These are phyloP conservation scores for Scaptomyza cyrtandrae DNA, from an alignment of 2,888 invertebrate species.

Conservation along the genomic window DNA sequence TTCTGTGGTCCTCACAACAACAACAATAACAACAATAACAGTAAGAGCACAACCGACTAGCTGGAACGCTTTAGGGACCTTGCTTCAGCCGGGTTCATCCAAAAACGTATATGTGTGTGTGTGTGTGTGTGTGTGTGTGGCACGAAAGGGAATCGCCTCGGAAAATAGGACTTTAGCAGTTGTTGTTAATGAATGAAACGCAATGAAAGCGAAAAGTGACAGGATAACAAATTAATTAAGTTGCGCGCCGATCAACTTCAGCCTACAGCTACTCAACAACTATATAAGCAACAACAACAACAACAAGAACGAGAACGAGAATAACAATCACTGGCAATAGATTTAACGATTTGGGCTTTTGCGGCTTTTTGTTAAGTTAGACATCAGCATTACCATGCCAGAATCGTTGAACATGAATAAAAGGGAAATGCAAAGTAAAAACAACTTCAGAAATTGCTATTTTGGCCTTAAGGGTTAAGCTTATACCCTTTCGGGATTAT, in stretches of 20 bases:
- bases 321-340: conserved; percentile 15
- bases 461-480: not conserved
- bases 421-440: not conserved
- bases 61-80: not conserved
- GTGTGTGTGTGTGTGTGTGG: not conserved
- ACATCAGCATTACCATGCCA: conserved; percentile 10
- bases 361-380: not conserved
- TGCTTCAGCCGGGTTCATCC: not conserved
- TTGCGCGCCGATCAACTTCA: conserved; percentile 58
- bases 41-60: too few species aligned
- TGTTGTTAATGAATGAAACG: conserved; percentile 54
- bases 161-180: conserved; percentile 26
- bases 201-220: conserved; percentile 69
- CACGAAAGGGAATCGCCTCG: not conserved
- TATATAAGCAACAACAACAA: conserved; percentile 31
- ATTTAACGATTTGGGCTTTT: not conserved
- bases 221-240: conserved; percentile 78
- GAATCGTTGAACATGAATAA: not conserved
- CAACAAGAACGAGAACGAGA: not conserved
- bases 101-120: not conserved
- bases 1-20: conserved; percentile 62
- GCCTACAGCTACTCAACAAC: conserved; percentile 36
- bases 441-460: not conserved
- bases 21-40: conserved; percentile 12
- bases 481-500: not conserved